These are phyloP conservation scores for Pyrocoelia pectoralis DNA, from an alignment of 2,888 invertebrate species.

Conservation along the genomic window DNA sequence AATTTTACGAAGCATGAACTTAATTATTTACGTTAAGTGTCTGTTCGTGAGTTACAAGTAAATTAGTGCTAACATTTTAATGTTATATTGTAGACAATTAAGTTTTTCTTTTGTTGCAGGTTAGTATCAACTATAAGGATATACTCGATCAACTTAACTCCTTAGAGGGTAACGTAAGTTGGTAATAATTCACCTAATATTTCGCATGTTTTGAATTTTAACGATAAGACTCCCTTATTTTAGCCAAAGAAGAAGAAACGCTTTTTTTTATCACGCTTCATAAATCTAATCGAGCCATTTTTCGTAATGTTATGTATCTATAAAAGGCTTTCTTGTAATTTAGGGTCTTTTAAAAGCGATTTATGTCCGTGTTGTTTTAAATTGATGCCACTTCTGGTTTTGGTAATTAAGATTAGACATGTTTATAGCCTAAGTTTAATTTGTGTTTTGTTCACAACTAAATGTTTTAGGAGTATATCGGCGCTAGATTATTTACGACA, in stretches of 20 bases:
- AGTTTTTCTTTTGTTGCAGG: too few species aligned
- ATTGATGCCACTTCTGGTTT: constrained; percentile 31
- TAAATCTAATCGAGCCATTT: constrained; percentile 16
- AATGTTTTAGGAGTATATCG: background rate
- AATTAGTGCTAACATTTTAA: too few species aligned
- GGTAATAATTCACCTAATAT: constrained; percentile 7
- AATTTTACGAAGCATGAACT: too few species aligned
- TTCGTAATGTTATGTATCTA: constrained; percentile 20
- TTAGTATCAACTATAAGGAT: too few species aligned
- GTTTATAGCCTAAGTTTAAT: constrained; percentile 29
- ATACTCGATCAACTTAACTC: too few species aligned
- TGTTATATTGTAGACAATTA: too few species aligned
- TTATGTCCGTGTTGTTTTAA: constrained; percentile 27
- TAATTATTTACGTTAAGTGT: too few species aligned
- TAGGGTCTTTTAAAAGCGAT: constrained; percentile 27
- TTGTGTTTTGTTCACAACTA: constrained; percentile 21
- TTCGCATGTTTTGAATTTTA: constrained; percentile 10
- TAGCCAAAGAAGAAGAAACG: background rate
- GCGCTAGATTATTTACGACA: background rate
- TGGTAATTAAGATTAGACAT: constrained; percentile 33
- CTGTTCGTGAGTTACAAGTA: too few species aligned
- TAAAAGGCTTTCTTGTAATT: constrained; percentile 24
- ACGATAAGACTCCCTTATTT: background rate
- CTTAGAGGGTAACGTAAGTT: too few species aligned
- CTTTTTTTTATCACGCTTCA: constrained; percentile 5